Base-by-base conservation (phyloP, 2,113 vertebrate species). In the Pitta sordida region DNA sequence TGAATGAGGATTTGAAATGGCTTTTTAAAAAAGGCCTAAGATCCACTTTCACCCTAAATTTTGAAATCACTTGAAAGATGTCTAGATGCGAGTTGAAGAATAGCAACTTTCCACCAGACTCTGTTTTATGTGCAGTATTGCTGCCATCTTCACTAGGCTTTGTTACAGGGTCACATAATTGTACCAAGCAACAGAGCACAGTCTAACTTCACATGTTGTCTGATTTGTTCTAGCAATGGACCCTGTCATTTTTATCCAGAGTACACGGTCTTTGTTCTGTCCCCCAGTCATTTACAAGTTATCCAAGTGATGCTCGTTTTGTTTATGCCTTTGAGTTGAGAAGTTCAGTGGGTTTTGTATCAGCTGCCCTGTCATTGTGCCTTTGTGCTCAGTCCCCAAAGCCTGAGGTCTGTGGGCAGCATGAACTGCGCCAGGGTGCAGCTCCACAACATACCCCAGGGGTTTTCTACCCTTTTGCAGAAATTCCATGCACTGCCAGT, bases 11-110 rank as follows among this genome's bases (percentile, higher is more conserved):
- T 94, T 94, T 92, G 94, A 92, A 95, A 89, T 94, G 83, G 77
- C 93, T 96, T 90, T 96, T 95, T 77, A 11, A 86, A 93, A 95
- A 94, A 86, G 93, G 64, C 85, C 90, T 95, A 95, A 96, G 68
- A 93, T 79, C 59, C 70, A 73, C 89, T 96, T 96, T 96, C 87
- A 94, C 86, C 70, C 95, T 95, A 74, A 95, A 62, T 90, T 96
- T 69, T 94, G 90, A 91, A 86, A 86, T 93, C 78, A 69, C 85
- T 93, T 92, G 83, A 97, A 96, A 93, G 73, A 80, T 86, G 92
- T 65, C 88, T 93, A 58, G 68, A 95, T 94, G 91, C 30, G 22
- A 86, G 69, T 53, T 92, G 94, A 90, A 96, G 82, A 96, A 89
- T 94, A 91, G 52, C 94, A 95, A 96, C 90, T 91, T 94, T 94